Evolutionary conservation across 2,113 vertebrate species (phyloP).

Genomic region (Myrmophylax atrothorax): DNA sequence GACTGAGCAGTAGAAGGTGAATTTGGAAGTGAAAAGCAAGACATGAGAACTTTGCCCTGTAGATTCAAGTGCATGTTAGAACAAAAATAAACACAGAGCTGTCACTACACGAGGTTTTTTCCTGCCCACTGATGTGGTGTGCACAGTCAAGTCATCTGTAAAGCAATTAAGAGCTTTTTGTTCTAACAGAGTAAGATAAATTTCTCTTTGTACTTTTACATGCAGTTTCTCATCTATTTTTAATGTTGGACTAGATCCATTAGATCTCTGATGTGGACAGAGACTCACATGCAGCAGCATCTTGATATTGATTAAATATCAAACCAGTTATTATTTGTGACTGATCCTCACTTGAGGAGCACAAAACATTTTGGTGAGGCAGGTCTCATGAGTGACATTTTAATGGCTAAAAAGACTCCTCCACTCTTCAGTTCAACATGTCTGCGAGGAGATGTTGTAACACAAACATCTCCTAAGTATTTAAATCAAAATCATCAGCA

Average conservation of each 20-base stretch:
- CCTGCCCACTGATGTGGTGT: neutral
- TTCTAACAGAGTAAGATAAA: neutral
- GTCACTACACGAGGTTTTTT: neutral
- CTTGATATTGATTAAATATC: neutral
- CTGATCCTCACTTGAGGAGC: neutral
- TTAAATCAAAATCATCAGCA: neutral
- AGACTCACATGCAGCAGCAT: neutral
- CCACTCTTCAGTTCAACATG: fast-evolving
- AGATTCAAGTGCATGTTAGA: neutral
- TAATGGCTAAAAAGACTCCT: neutral
- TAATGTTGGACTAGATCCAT: neutral
- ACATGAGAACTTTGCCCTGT: neutral
- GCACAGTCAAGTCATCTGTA: neutral
- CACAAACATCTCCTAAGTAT: neutral
- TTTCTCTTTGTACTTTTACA: neutral
- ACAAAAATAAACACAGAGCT: neutral
- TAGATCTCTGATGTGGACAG: neutral
- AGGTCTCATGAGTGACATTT: neutral
- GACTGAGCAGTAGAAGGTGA: neutral
- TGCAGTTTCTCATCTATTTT: neutral
- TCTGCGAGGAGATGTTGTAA: fast-evolving
- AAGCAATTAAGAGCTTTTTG: neutral
- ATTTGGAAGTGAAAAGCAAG: neutral
- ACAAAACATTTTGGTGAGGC: fast-evolving
- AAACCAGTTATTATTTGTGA: neutral